A percentile compares a stretch with the other conserved stretches of the same genome.
These are phyloP conservation scores for Sussaba pulchella DNA, from an alignment of 2,888 invertebrate genomes.

Conservation along the genomic window DNA sequence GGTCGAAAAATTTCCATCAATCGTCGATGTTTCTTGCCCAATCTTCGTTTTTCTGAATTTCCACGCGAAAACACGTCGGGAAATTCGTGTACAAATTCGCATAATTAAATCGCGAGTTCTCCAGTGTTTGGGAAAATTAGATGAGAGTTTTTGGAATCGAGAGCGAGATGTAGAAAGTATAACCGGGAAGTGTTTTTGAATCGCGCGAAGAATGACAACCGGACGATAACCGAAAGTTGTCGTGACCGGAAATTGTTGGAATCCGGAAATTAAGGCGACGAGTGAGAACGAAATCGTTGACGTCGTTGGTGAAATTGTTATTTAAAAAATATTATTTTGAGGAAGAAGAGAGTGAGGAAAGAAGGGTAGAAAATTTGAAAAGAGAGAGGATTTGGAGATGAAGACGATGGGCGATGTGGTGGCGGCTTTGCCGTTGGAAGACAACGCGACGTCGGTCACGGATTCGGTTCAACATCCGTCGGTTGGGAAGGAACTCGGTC, in stretches of 20 bases:
- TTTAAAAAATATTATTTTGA: not conserved
- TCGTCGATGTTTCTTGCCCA: too few species aligned
- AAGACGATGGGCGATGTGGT: conserved; percentile 81
- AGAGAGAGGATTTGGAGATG: conserved; percentile 68
- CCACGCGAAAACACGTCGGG: too few species aligned
- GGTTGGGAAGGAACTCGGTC: conserved; percentile 87
- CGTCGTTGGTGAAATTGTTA: not conserved
- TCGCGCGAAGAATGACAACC: conserved; percentile 30
- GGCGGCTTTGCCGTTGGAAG: conserved; percentile 74
- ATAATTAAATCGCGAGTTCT: too few species aligned
- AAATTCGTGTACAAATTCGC: too few species aligned
- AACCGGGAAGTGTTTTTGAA: conserved; percentile 3
- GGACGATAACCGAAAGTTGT: conserved; percentile 35
- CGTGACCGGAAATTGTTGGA: conserved; percentile 1
- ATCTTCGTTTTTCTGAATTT: too few species aligned
- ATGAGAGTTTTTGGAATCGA: not conserved
- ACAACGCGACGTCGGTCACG: conserved; percentile 63
- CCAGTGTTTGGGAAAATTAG: too few species aligned
- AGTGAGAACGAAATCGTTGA: conserved; percentile 12
- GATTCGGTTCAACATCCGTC: conserved; percentile 66
- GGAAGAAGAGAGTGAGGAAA: not conserved
- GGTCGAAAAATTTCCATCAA: too few species aligned
- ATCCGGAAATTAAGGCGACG: conserved; percentile 33
- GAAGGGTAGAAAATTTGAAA: conserved; percentile 10
- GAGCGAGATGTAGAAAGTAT: conserved; percentile 53